Evolutionary conservation across 2,888 invertebrate genomes (phyloP), one percentile per base, ranked within the genome.

Genomic region (Cryptophagus acutangulus): DNA sequence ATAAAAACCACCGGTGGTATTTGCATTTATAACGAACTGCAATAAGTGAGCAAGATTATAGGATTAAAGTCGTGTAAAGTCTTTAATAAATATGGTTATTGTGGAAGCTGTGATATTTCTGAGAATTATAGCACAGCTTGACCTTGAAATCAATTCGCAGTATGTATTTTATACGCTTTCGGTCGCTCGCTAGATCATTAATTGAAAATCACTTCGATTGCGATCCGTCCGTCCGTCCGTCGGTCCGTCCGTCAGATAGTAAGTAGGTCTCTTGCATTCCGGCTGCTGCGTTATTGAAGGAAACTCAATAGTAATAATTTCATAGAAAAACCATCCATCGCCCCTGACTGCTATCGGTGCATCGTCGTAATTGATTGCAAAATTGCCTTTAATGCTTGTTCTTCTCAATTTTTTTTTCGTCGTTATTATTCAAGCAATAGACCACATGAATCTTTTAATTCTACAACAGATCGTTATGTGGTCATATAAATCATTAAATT

Each of bases 91-190:
- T 33, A 39, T 26, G 33, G 33, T 24, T 33, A 33, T 33, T 39
- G 39, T 33, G 14, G 20, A 24, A 38, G 38, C 24, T 35, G 31
- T 10, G 31, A 31, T 31, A 31, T 10, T 31, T 31, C 31, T 16
- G 12, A 31, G 31, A 31, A 31, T 31, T 31, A 31, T 26, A 26
- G 26, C 16, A 31, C 31, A 31, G 12, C 13, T 13, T 15, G 31
- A 3, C 31, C 31, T 31, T 31, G 31, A 15, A 31, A 31, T 31
- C 31, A 31, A 31, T 31, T 10, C 31, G 16, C 15, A 15, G 31
- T 12, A 28, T 28, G n/a, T 31, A 29, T 29, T 36, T 43, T 38
- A 36, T 39, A 36, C 38, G 43, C 43, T 43, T 43, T 43, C 43
- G 33, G 30, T 43, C 16, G 8, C 31, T 43, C 38, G 8, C 25